Conservation (phyloP, 1,140 invertebrate species). For the Magallana ariakensis region DNA sequence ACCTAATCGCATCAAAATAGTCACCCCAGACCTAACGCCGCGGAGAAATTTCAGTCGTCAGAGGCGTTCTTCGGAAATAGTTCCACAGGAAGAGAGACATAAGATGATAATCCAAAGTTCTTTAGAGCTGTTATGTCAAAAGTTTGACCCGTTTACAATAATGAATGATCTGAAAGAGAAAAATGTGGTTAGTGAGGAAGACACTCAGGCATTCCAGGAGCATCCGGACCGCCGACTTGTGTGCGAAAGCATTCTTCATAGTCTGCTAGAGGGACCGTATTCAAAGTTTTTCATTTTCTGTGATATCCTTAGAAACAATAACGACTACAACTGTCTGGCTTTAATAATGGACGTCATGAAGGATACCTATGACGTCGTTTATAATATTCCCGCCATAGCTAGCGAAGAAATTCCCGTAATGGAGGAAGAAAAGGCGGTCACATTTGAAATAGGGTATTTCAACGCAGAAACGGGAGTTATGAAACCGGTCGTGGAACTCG, state of each 20-base stretch:
- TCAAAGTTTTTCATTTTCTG: constrained; percentile 66
- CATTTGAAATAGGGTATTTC: constrained; percentile 73
- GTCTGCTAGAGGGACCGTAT: constrained; percentile 66
- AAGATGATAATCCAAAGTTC: constrained; percentile 70
- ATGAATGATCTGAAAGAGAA: constrained; percentile 65
- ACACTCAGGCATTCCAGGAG: constrained; percentile 68
- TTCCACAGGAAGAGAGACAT: constrained; percentile 66
- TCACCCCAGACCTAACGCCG: constrained; percentile 64
- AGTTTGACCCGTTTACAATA: constrained; percentile 68
- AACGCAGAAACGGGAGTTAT: constrained; percentile 67
- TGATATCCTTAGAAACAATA: constrained; percentile 64
- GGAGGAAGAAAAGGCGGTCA: constrained; percentile 72
- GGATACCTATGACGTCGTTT: constrained; percentile 69
- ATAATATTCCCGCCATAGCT: constrained; percentile 62
- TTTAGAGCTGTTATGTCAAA: constrained; percentile 71
- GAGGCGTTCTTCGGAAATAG: constrained; percentile 64
- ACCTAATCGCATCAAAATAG: constrained; percentile 67
- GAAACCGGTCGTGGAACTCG: constrained; percentile 73
- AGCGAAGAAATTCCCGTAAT: constrained; percentile 58
- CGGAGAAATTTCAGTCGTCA: constrained; percentile 57
- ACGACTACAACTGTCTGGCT: constrained; percentile 62
- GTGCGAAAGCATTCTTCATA: constrained; percentile 70
- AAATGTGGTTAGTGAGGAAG: constrained; percentile 62
- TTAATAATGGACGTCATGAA: constrained; percentile 72
- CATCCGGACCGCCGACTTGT: constrained; percentile 70